Evolutionary conservation across 2,113 vertebrate species (phyloP).

Genomic region (Ammodramus savannarum): DNA sequence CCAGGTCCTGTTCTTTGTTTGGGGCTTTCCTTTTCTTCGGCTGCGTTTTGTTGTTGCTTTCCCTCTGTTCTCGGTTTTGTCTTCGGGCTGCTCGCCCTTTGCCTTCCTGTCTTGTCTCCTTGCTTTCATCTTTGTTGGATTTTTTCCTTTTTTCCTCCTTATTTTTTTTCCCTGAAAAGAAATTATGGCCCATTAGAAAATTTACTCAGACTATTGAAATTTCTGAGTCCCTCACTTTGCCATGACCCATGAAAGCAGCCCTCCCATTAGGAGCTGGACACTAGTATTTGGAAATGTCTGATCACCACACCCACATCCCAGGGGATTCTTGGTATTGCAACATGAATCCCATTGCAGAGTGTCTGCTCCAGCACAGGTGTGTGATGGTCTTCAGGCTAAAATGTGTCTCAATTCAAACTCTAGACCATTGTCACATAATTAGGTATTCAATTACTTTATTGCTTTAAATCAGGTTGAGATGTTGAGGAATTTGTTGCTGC

Average conservation of each 20-base stretch:
- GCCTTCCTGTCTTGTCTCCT: constrained; percentile 79
- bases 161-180: constrained; percentile 78
- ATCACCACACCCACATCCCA: neutral
- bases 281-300: neutral
- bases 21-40: constrained; percentile 83
- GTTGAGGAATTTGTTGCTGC: neutral
- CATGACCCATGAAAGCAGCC: neutral
- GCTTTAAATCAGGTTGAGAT: neutral
- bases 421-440: neutral
- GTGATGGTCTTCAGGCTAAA: neutral
- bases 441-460: neutral
- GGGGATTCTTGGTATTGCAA: neutral
- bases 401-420: neutral
- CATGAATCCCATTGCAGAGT: neutral
- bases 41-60: constrained; percentile 90
- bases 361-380: neutral
- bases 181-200: constrained; percentile 43
- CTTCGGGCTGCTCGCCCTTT: constrained; percentile 78
- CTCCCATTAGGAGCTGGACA: neutral
- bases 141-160: constrained; percentile 83
- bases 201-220: neutral
- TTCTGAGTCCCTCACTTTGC: neutral
- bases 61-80: constrained; percentile 80
- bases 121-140: constrained; percentile 83
- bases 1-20: constrained; percentile 77